Evolutionary conservation across 2,113 vertebrate species (phyloP).

Genomic region (Furnarius figulus): DNA sequence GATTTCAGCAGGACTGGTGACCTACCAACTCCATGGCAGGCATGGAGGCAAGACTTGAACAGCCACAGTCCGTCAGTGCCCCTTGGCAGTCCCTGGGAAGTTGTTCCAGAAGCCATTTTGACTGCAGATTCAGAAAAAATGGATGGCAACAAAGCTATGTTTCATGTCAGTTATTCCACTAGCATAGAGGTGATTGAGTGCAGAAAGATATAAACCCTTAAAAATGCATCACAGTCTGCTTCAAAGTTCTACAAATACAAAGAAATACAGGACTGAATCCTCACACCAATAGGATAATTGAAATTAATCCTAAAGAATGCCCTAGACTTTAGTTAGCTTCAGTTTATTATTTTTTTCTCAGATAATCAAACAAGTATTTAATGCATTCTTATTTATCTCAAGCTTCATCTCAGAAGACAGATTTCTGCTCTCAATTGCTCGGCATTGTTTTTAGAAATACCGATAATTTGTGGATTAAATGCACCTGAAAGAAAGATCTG

Average conservation of each 20-base stretch:
- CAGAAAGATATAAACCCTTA: neutral
- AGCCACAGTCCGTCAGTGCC: neutral
- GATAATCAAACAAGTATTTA: neutral
- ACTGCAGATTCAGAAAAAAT: neutral
- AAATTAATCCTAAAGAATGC: neutral
- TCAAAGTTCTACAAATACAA: neutral
- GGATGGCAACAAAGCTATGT: neutral
- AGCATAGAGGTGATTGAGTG: neutral
- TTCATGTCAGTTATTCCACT: neutral
- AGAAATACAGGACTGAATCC: neutral
- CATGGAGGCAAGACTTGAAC: neutral
- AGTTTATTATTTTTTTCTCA: neutral
- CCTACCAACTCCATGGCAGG: neutral
- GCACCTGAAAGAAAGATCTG: neutral
- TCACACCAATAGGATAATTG: neutral
- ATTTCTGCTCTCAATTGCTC: neutral
- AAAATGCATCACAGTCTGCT: neutral
- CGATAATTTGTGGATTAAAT: neutral
- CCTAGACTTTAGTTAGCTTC: neutral
- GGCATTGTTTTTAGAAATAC: neutral
- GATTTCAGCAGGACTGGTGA: neutral
- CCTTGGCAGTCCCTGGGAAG: neutral
- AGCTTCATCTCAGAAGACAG: neutral
- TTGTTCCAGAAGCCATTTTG: neutral
- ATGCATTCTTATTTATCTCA: neutral